These are phyloP conservation scores for Julus scanicus DNA, from an alignment of 2,888 invertebrate genomes.

Conservation along the genomic window DNA sequence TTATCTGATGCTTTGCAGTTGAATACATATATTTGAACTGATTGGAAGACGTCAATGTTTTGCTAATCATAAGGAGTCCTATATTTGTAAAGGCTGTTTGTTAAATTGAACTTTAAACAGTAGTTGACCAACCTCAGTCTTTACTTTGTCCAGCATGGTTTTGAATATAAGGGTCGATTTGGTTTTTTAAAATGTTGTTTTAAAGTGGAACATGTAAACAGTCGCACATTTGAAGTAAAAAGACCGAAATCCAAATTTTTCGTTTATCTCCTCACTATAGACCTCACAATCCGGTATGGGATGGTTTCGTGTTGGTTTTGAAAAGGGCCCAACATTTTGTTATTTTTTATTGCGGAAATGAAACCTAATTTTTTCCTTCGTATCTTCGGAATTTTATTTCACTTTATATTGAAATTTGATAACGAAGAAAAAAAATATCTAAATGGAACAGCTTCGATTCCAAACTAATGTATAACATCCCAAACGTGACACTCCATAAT, in stretches of 20 bases:
- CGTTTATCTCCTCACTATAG: background rate
- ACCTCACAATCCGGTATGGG: background rate
- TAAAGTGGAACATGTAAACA: background rate
- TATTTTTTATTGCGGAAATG: background rate
- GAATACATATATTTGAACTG: background rate
- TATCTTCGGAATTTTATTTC: background rate
- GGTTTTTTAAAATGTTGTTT: background rate
- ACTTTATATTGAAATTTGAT: background rate
- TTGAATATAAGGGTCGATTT: background rate
- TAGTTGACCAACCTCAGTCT: background rate
- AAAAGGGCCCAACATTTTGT: background rate
- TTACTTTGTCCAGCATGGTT: background rate
- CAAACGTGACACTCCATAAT: background rate
- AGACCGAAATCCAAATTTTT: background rate
- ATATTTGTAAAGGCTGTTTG: background rate
- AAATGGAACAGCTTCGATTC: background rate
- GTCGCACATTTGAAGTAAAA: background rate
- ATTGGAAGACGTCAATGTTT: background rate
- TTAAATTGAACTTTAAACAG: slow-evolving; percentile 1
- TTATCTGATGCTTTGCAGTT: background rate
- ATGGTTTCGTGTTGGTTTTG: background rate
- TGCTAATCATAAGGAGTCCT: slow-evolving; percentile 20
- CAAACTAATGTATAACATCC: background rate
- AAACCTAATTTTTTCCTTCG: background rate
- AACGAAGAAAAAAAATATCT: slow-evolving; percentile 3